Conservation (phyloP, 2,797 vertebrate genomes). For the Cossypha polioptera region DNA sequence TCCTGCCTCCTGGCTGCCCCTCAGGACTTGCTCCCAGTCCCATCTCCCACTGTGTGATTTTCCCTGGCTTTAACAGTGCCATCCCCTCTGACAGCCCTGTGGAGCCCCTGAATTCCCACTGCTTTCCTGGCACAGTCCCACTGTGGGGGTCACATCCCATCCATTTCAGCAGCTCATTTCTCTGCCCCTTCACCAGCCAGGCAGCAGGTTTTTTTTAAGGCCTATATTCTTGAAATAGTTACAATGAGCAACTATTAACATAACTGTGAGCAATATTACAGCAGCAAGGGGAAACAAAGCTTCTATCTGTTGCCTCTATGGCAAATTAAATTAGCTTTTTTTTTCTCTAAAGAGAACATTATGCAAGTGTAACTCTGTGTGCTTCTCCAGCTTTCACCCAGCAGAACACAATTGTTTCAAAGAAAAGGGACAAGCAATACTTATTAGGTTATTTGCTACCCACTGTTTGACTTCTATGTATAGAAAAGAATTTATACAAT, state of each 20-base stretch:
- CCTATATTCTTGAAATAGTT: not conserved
- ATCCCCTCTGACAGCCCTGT: not conserved
- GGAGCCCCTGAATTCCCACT: not conserved
- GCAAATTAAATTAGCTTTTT: not conserved
- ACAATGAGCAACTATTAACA: not conserved
- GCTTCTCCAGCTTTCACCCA: not conserved
- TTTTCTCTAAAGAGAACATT: not conserved
- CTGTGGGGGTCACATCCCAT: not conserved
- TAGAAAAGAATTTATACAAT: not conserved
- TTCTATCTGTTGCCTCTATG: not conserved
- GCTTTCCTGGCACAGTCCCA: not conserved
- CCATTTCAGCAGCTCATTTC: not conserved
- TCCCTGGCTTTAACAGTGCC: not conserved
- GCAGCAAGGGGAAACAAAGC: not conserved
- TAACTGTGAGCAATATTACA: not conserved
- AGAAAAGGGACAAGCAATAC: not conserved
- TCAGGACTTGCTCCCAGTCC: not conserved
- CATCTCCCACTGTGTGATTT: not conserved
- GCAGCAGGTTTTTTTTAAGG: not conserved
- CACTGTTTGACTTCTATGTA: not conserved
- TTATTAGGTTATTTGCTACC: not conserved
- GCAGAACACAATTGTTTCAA: not conserved
- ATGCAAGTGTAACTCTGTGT: not conserved
- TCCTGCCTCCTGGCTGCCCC: not conserved
- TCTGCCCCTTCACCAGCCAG: not conserved